These are phyloP conservation scores for Drosophila leontia DNA, from an alignment of 1,140 invertebrate genomes.

Conservation along the genomic window DNA sequence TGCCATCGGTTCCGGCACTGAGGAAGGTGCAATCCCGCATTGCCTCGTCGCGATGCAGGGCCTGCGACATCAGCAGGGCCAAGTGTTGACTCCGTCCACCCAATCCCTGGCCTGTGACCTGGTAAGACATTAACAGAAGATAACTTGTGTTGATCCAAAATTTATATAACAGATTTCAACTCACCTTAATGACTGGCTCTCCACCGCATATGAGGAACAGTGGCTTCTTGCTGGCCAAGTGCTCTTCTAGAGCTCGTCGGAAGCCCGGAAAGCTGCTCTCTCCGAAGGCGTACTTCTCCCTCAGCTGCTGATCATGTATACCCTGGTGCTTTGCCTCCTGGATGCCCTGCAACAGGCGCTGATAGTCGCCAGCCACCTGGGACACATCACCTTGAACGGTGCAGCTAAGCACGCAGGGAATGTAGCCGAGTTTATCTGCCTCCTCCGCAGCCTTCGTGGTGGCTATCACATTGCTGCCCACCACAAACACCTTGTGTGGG, in stretches of 20 bases:
- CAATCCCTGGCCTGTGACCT: constrained; percentile 90
- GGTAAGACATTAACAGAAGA: not conserved
- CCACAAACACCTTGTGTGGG: constrained; percentile 87
- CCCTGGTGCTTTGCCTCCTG: constrained; percentile 43
- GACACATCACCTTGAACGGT: constrained; percentile 90
- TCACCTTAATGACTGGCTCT: constrained; percentile 93
- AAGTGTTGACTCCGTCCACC: constrained; percentile 98
- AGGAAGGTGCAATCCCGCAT: constrained; percentile 86
- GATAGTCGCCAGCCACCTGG: constrained; percentile 56
- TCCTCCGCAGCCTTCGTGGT: constrained; percentile 87
- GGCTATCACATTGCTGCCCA: constrained; percentile 93
- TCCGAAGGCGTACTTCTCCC: constrained; percentile 40
- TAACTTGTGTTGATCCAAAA: no score
- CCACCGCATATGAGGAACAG: constrained; percentile 88
- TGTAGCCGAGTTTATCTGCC: constrained; percentile 86
- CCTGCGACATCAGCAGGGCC: constrained; percentile 90
- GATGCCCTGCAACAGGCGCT: constrained; percentile 56
- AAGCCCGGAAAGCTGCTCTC: constrained; percentile 39
- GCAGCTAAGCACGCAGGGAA: constrained; percentile 88
- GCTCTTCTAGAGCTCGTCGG: constrained; percentile 37
- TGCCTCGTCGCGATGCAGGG: constrained; percentile 75
- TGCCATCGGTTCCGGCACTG: constrained; percentile 97
- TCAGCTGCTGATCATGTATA: constrained; percentile 23
- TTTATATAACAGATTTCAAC: not conserved
- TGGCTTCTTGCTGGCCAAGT: constrained; percentile 46